Evolutionary conservation across 1,140 invertebrate species (phyloP), one percentile per base, ranked within the genome.

Genomic region (Orius laevigatus): DNA sequence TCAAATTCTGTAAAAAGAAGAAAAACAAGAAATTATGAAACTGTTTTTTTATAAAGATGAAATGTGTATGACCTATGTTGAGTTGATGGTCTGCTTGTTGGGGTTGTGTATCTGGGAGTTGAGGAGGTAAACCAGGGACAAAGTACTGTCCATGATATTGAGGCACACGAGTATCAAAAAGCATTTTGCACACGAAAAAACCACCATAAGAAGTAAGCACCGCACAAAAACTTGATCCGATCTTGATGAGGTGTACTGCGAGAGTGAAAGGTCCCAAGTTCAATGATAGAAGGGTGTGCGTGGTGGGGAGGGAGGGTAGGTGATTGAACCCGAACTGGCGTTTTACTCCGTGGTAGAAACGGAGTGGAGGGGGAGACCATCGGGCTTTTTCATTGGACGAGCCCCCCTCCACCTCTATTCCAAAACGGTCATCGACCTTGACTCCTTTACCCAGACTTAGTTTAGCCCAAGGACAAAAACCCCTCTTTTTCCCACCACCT

Each of bases 1-100:
- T 98, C 93, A 65, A 98, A 98, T 79, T 98, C 93, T 97, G 81
- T 18, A 88, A 83, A 57, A 63, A 63, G 68, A 60, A 59, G 58
- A 42, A 49, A 48, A 9, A 25, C 34, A 19, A 14, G 15, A 15
- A 34, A 8, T 35, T 31, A 33, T 5, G 10, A 31, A 15, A 12
- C 40, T 39, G 35, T 25, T 35, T 43, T 8, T 6, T 11, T n/a
- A 19, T 4, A 25, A 25, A 25, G 8, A 25, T 25, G 3, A 4
- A 25, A 25, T 4, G 8, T 25, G 3, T 4, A 25, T 25, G 25
- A 51, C 51, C 51, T 53, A 49, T 50, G 33, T 47, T 47, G 36
- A 48, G 19, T 45, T 50, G 52, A 35, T 46, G 38, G 44, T 44
- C 51, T n/a, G 44, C 42, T 36, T 36, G 40, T 31, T 49, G 48